Conservation (phyloP, 2,797 vertebrate species). For the Poecile montanus region DNA sequence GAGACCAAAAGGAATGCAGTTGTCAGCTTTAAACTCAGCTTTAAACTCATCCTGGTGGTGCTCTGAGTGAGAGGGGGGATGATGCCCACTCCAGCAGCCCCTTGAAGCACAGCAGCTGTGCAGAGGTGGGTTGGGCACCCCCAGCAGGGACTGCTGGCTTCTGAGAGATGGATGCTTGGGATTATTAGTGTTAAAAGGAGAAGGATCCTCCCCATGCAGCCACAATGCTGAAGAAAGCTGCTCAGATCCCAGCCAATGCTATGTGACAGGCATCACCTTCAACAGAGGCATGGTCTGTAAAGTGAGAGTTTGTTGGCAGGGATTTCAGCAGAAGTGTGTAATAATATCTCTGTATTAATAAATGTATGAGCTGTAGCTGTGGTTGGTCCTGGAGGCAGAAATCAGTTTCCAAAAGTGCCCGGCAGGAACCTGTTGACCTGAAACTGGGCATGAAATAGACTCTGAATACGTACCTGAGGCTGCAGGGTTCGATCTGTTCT, state of each 20-base stretch:
- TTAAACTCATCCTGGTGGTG: not conserved
- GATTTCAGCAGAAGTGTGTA: not conserved
- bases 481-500: not conserved
- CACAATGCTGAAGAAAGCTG: not conserved
- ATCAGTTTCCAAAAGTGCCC: not conserved
- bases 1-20: not conserved
- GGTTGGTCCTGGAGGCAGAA: not conserved
- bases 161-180: not conserved
- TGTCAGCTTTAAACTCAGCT: not conserved
- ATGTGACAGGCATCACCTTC: not conserved
- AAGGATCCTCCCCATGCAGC: not conserved
- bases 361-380: not conserved
- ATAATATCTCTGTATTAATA: not conserved
- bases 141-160: not conserved
- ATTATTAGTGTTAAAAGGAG: not conserved
- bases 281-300: not conserved
- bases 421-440: not conserved
- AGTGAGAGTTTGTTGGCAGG: not conserved
- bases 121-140: not conserved
- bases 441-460: not conserved
- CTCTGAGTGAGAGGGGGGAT: not conserved
- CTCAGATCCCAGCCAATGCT: not conserved
- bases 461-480: not conserved
- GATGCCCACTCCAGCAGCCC: rapidly evolving
- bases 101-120: not conserved